A percentile compares a stretch with the other conserved stretches of the same genome.
Conservation (phyloP, 1,140 invertebrate genomes). For the Dryas iulia region DNA sequence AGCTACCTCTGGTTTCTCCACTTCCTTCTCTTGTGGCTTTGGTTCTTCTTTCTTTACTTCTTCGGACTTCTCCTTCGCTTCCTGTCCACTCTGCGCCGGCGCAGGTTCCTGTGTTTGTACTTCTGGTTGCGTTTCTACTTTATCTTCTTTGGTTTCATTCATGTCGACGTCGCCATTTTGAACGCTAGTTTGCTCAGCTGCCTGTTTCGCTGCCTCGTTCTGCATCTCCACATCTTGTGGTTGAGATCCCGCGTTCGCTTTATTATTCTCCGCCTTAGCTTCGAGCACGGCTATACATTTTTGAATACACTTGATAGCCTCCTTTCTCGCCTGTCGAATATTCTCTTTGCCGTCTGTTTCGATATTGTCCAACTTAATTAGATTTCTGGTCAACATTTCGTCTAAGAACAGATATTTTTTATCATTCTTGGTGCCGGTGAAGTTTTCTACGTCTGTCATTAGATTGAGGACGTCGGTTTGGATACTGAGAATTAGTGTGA, state of each 20-base stretch:
- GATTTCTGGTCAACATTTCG: conserved; percentile 96
- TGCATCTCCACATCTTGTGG: conserved; percentile 64
- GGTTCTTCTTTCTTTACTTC: conserved; percentile 28
- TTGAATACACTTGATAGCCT: conserved; percentile 93
- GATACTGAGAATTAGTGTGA: conserved; percentile 89
- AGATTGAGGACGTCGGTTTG: conserved; percentile 90
- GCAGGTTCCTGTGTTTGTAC: conserved; percentile 23
- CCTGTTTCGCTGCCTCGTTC: conserved; percentile 34
- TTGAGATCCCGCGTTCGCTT: conserved; percentile 45
- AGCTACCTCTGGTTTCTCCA: conserved; percentile 14
- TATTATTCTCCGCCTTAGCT: conserved; percentile 82
- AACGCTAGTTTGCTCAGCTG: conserved; percentile 37
- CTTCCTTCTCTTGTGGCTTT: conserved; percentile 23
- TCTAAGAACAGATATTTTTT: conserved; percentile 94
- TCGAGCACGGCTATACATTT: conserved; percentile 92
- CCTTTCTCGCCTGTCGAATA: conserved; percentile 91
- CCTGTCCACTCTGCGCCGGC: conserved; percentile 18
- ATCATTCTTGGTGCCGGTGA: conserved; percentile 87
- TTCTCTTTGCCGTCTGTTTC: conserved; percentile 95
- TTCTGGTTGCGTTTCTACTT: conserved; percentile 31
- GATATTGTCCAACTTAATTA: conserved; percentile 95
- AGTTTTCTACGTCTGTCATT: conserved; percentile 88
- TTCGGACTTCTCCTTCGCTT: conserved; percentile 32
- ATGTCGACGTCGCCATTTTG: conserved; percentile 70
- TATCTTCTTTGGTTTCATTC: conserved; percentile 58